A percentile compares a stretch with the other conserved stretches of the same genome.
These are phyloP conservation scores for Danio choprae DNA, from an alignment of 2,797 vertebrate genomes.

Conservation along the genomic window DNA sequence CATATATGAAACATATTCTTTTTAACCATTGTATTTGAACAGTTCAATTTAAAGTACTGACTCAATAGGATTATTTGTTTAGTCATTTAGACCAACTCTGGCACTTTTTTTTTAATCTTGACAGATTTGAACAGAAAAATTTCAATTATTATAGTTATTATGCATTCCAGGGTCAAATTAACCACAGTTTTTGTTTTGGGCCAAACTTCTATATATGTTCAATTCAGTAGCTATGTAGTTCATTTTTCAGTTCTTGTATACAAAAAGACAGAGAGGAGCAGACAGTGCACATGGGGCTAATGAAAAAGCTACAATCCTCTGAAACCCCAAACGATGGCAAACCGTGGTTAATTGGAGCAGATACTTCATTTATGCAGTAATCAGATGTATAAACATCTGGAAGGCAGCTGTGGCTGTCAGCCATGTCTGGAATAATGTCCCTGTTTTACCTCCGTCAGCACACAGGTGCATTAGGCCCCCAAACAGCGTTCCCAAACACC, in stretches of 20 bases:
- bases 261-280: background rate
- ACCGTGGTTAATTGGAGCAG: slow-evolving; percentile 56
- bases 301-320: background rate
- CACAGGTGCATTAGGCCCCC: slow-evolving; percentile 40
- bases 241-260: slow-evolving; percentile 8
- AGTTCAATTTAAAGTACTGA: background rate
- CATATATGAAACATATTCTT: background rate
- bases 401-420: slow-evolving; percentile 54
- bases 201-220: background rate
- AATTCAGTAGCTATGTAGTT: background rate
- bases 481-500: slow-evolving; percentile 25
- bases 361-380: slow-evolving; percentile 45
- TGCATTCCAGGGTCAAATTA: slow-evolving; percentile 1
- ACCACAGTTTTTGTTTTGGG: background rate
- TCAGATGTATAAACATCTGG: slow-evolving; percentile 61
- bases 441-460: slow-evolving; percentile 25
- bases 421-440: slow-evolving; percentile 44
- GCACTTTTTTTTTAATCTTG: background rate
- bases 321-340: slow-evolving; percentile 26
- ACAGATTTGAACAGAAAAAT: background rate
- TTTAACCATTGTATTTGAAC: background rate
- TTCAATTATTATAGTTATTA: too few species aligned
- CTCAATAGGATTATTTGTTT: background rate
- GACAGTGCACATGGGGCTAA: background rate
- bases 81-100: background rate